Evolutionary conservation across 1,140 invertebrate species (phyloP).

Genomic region (Drosophila nikananu): DNA sequence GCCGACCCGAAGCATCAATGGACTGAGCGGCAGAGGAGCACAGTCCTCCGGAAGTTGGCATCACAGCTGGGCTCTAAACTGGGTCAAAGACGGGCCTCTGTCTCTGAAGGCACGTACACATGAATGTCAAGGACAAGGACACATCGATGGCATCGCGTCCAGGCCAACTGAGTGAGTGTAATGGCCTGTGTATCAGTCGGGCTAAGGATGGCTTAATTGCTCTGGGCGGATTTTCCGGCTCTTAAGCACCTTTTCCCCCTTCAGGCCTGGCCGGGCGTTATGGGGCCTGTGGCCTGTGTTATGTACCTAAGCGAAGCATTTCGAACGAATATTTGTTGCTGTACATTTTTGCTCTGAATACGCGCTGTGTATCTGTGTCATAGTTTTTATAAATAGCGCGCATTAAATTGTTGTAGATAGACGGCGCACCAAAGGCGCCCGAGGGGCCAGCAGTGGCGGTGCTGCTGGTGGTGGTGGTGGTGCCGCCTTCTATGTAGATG

Average conservation of each 20-base stretch:
- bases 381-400: conserved; percentile 83
- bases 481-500: conserved; percentile 74
- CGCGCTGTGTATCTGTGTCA: conserved; percentile 77
- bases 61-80: conserved; percentile 59
- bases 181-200: conserved; percentile 3
- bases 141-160: conserved; percentile 17
- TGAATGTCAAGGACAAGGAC: conserved; percentile 70
- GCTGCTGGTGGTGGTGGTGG: not conserved
- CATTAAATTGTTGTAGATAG: conserved; percentile 67
- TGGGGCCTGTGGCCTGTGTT: conserved; percentile 11
- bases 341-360: conserved; percentile 82
- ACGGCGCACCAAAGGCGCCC: conserved; percentile 53
- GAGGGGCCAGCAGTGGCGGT: conserved; percentile 48
- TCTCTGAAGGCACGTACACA: conserved; percentile 18
- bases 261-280: conserved; percentile 15
- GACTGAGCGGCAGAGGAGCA: not conserved
- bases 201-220: conserved; percentile 17
- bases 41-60: conserved; percentile 32
- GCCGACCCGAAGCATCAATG: conserved; percentile 19
- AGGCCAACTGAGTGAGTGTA: conserved; percentile 4
- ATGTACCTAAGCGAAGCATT: conserved; percentile 31
- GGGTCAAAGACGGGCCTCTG: conserved; percentile 57
- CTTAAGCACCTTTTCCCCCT: conserved; percentile 38
- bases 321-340: conserved; percentile 58
- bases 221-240: conserved; percentile 17